A percentile compares a stretch with the other conserved stretches of the same genome.
phyloP scores from a whole-genome alignment of 2,113 vertebrate genomes.

The Holacanthus passer region DNA sequence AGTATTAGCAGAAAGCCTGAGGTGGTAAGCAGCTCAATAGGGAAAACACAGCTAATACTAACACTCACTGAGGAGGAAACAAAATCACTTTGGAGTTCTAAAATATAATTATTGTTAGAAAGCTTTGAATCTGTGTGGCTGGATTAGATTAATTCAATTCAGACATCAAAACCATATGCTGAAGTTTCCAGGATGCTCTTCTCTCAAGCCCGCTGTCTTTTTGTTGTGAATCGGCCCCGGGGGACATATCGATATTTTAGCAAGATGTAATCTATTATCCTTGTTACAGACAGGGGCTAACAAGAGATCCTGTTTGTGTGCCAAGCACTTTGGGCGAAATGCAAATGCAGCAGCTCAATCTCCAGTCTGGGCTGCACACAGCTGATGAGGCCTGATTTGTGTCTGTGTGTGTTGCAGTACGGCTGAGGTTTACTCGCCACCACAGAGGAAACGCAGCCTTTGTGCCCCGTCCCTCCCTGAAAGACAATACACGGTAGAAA shows the following conservation, averaged over 20 bases:
- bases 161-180: neutral
- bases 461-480: constrained; percentile 5
- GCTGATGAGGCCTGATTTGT: constrained; percentile 47
- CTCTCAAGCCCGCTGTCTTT: neutral
- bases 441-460: constrained; percentile 51
- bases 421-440: constrained; percentile 21
- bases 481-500: constrained; percentile 36
- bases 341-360: constrained; percentile 64
- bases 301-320: constrained; percentile 59
- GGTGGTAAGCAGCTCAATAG: constrained; percentile 63
- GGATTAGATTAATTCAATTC: constrained; percentile 6
- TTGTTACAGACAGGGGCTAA: constrained; percentile 49
- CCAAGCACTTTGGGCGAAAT: constrained; percentile 67
- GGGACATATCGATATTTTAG: constrained; percentile 45
- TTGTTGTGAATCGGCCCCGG: constrained; percentile 1
- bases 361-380: constrained; percentile 37
- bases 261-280: constrained; percentile 60
- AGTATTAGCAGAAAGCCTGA: constrained; percentile 58
- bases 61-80: constrained; percentile 54
- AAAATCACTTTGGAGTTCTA: constrained; percentile 32
- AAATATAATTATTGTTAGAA: constrained; percentile 47
- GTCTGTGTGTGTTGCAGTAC: constrained; percentile 22
- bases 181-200: constrained; percentile 6
- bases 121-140: constrained; percentile 18
- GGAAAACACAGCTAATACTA: constrained; percentile 67